Base-by-base conservation (phyloP, 2,888 invertebrate genomes). In the Lochmaea crataegi region DNA sequence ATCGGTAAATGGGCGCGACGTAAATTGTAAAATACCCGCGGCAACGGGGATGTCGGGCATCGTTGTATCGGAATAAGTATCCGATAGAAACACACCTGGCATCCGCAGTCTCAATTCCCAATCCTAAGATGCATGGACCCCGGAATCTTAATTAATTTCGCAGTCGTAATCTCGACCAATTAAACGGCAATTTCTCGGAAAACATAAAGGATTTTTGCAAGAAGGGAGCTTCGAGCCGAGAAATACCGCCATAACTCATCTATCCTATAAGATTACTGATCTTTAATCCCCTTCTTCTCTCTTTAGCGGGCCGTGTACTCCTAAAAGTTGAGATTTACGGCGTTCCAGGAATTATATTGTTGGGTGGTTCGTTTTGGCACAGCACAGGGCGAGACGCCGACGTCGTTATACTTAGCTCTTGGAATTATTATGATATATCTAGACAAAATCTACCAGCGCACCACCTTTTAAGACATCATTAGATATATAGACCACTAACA, bases 251-350 rank as follows among this genome's bases (percentile, higher is more conserved):
- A 91, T 91, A 91, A 91, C 89, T 91, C 91, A 91, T 91, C 90
- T 88, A 88, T 87, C 87, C 88, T 89, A 90, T 90, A 90, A 91
- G 91, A 91, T 91, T 91, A 91, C 91, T 91, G 91, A 91, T 91
- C 91, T 92, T 91, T 91, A 91, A 91, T 91, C 91, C 91, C 90
- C 90, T 90, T 89, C 87, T 88, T 89, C 90, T 89, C 85, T 86
- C 85, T 85, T 85, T 85, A 86, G 84, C 85, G 84, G 83, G 83
- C 83, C 83, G 84, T 83, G 84, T 83, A 83, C 86, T 86, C 85
- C 90, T 90, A 90, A 91, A 91, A 91, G 90, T 91, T 91, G 90
- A 91, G 91, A 91, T 91, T 91, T 91, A 91, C 90, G 90, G 86
- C 87, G 85, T 86, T 88, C 86, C 86, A 88, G 90, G 91, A 90